Base-by-base conservation (phyloP, 92 coral and sea anemone species). In the Hydrozoanthus gracilis region DNA sequence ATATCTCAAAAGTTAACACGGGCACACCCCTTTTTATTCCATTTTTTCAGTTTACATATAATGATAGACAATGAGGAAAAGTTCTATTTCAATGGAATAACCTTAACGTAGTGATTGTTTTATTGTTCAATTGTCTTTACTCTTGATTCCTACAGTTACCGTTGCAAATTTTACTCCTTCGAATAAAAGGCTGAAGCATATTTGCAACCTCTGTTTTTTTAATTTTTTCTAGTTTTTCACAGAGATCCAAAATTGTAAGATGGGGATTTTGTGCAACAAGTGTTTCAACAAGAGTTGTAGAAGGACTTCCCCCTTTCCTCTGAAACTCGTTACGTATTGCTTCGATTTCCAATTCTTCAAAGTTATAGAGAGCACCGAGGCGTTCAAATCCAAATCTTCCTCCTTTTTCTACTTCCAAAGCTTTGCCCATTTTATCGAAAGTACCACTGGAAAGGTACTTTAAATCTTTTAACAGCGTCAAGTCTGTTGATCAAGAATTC, bases 301-400 rank as follows among this genome's bases (percentile, higher is more conserved):
- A 20, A 0, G 82, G 82, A 54, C 82, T 76, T 35, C 15, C 49
- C 6, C 67, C 82, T 3, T 0, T 8, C 3, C 67, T 54, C 8
- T 52, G 4, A 51, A 76, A 54, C 17, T 12, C 8, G 3, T 52
- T 76, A 11, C 46, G 82, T 20, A 76, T 3, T 9, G 66, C 4
- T 2, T 5, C 12, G 2, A 16, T 54, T 4, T 11, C 9, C 8
- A 27, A 35, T 54, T 76, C 3, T 48, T 76, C 65, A 49, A 76
- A 14, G 3, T 20, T 27, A 51, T 16, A 76, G 18, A 35, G 15
- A 20, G 17, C 50, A 76, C 82, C 82, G 1, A 76, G 15, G 0
- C 65, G 65, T 6, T 76, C 82, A 51, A 76, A 76, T 1, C 11
- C 82, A 35, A 8, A 76, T 27, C 44, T 51, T 20, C 80, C 80